These are phyloP conservation scores for Lasiurus cinereus DNA, from an alignment of 2,113 vertebrate species.

Conservation along the genomic window DNA sequence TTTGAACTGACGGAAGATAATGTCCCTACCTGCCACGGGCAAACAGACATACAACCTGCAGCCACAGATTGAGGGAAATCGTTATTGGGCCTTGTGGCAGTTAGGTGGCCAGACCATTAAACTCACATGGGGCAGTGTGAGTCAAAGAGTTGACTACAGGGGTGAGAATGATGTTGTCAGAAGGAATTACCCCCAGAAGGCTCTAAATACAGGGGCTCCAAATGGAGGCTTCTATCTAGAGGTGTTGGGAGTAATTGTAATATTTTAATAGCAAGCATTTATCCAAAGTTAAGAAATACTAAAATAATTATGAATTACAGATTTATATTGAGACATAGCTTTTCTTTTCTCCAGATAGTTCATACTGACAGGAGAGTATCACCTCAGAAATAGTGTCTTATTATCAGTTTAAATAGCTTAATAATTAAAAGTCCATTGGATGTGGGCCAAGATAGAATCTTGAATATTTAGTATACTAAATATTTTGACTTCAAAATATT, in stretches of 20 bases:
- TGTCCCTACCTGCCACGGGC: neutral
- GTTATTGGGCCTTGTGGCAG: neutral
- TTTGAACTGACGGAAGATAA: slow-evolving; percentile 19
- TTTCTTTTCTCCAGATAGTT: slow-evolving; percentile 28
- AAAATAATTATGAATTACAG: neutral
- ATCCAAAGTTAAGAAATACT: neutral
- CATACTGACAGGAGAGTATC: neutral
- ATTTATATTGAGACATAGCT: neutral
- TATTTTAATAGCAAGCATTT: slow-evolving; percentile 60
- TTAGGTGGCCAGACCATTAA: neutral
- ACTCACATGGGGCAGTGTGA: neutral
- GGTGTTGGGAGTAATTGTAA: neutral
- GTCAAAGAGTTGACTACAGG: neutral
- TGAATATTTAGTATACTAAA: slow-evolving; percentile 25
- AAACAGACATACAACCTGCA: neutral
- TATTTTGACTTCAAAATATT: slow-evolving; percentile 44
- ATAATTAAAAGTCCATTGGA: slow-evolving; percentile 32
- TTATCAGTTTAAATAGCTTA: slow-evolving; percentile 17
- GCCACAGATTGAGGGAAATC: neutral
- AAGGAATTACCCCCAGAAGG: neutral
- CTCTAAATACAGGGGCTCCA: neutral
- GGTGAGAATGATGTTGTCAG: neutral
- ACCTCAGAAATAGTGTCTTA: slow-evolving; percentile 22
- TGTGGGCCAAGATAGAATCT: slow-evolving; percentile 27
- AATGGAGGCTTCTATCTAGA: neutral